Evolutionary conservation across 1,140 invertebrate genomes (phyloP), one percentile per base, ranked within the genome.

Genomic region (Trichogramma pretiosum): DNA sequence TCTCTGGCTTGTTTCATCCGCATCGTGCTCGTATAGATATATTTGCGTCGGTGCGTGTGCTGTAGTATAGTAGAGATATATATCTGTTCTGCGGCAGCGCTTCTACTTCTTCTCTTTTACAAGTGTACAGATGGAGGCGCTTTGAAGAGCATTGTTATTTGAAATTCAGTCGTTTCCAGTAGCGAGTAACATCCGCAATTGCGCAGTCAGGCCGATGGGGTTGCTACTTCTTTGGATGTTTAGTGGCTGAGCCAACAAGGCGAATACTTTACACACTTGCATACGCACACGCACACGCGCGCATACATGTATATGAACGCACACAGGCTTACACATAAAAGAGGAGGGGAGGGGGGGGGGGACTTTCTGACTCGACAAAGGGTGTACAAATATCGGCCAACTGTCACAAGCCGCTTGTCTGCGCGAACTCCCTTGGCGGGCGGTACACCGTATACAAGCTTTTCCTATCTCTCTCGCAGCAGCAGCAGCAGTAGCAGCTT

Each of bases 321-420:
- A n/a, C n/a, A n/a, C n/a, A n/a, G n/a, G n/a, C n/a, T n/a, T n/a
- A n/a, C n/a, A n/a, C n/a, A n/a, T n/a, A n/a, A n/a, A n/a, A n/a
- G n/a, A n/a, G n/a, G n/a, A n/a, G n/a, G n/a, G n/a, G n/a, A n/a
- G n/a, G n/a, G n/a, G n/a, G n/a, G n/a, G n/a, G n/a, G n/a, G n/a
- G n/a, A n/a, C n/a, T n/a, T n/a, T n/a, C n/a, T n/a, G n/a, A n/a
- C n/a, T n/a, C n/a, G n/a, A n/a, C n/a, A n/a, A n/a, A n/a, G n/a
- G n/a, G n/a, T n/a, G 59, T 64, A 56, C 48, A 53, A 56, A 55
- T 58, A 54, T 58, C 56, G 55, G 48, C 54, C 57, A 57, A 57
- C 57, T 59, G 54, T 55, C 56, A 50, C 42, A 42, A 41, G 36
- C 36, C 46, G 28, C 34, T 48, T 40, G 5, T 28, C 24, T 28